These are phyloP conservation scores for Acanthococcus lagerstroemiae DNA, from an alignment of 2,888 invertebrate genomes.

Conservation along the genomic window DNA sequence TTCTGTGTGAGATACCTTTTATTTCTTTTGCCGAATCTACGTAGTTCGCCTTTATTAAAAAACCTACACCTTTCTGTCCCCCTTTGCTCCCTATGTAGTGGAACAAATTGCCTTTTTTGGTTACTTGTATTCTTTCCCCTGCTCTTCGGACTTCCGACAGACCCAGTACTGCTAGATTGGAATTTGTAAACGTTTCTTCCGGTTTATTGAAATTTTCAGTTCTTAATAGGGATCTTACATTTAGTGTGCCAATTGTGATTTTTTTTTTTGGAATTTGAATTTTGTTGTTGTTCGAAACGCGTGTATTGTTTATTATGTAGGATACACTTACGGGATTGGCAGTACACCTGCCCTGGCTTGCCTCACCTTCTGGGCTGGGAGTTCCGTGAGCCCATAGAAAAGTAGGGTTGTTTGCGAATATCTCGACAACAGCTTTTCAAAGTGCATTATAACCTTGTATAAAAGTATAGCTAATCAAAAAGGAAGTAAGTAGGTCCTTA, in stretches of 20 bases:
- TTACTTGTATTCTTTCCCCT: not conserved
- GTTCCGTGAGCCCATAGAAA: too few relatives aligned
- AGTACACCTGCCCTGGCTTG: too few relatives aligned
- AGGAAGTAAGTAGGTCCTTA: too few relatives aligned
- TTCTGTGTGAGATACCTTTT: not conserved
- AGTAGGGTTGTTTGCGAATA: too few relatives aligned
- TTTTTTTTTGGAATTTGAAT: too few relatives aligned
- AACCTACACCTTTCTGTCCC: constrained; percentile 5
- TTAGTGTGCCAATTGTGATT: not conserved
- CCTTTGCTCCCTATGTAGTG: not conserved
- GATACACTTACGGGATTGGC: too few relatives aligned
- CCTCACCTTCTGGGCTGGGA: too few relatives aligned
- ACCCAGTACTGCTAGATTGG: not conserved
- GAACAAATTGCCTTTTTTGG: not conserved
- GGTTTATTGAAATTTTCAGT: not conserved
- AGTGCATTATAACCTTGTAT: too few relatives aligned
- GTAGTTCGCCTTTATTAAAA: not conserved
- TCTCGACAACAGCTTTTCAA: too few relatives aligned
- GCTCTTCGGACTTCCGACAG: not conserved
- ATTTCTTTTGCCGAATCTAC: not conserved
- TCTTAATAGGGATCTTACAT: not conserved
- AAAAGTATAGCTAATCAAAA: too few relatives aligned
- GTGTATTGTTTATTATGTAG: too few relatives aligned
- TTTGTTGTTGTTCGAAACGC: too few relatives aligned
- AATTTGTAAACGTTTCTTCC: not conserved